Percentiles rank a stretch among this genome's conserved stretches.
Evolutionary conservation across 2,113 vertebrate genomes (phyloP).

Genomic region (Triplophysa rosa): DNA sequence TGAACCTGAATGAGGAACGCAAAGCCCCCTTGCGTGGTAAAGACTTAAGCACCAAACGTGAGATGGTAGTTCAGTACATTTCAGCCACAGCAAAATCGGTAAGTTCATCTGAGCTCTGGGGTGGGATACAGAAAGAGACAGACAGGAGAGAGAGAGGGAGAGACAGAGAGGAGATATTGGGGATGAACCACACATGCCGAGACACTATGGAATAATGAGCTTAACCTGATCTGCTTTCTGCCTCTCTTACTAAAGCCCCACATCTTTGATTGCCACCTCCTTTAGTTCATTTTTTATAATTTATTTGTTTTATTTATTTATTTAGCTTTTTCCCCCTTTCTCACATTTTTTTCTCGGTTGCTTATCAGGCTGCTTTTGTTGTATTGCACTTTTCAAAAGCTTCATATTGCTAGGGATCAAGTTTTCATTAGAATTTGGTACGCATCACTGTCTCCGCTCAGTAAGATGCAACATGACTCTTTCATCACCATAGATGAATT

Average conservation of each 20-base stretch:
- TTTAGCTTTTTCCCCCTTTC: background rate
- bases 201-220: constrained; percentile 57
- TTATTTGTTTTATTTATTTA: constrained; percentile 44
- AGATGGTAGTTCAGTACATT: constrained; percentile 99
- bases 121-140: background rate
- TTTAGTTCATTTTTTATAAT: constrained; percentile 30
- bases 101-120: constrained; percentile 68
- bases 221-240: constrained; percentile 61
- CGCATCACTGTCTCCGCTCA: constrained; percentile 49
- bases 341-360: constrained; percentile 19
- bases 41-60: constrained; percentile 90
- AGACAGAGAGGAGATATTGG: background rate
- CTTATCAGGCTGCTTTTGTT: constrained; percentile 49
- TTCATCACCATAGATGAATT: constrained; percentile 55
- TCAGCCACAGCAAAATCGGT: constrained; percentile 97
- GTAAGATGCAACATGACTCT: constrained; percentile 57
- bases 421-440: constrained; percentile 56
- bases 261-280: constrained; percentile 64
- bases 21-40: constrained; percentile 93
- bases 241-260: constrained; percentile 62
- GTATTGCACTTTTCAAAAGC: constrained; percentile 52
- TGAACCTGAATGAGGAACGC: constrained; percentile 96
- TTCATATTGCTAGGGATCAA: constrained; percentile 53
- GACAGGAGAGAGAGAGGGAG: background rate
- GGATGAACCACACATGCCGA: constrained; percentile 22